These are phyloP conservation scores for Linnaemya tessellans DNA, from an alignment of 2,888 invertebrate species.

Conservation along the genomic window DNA sequence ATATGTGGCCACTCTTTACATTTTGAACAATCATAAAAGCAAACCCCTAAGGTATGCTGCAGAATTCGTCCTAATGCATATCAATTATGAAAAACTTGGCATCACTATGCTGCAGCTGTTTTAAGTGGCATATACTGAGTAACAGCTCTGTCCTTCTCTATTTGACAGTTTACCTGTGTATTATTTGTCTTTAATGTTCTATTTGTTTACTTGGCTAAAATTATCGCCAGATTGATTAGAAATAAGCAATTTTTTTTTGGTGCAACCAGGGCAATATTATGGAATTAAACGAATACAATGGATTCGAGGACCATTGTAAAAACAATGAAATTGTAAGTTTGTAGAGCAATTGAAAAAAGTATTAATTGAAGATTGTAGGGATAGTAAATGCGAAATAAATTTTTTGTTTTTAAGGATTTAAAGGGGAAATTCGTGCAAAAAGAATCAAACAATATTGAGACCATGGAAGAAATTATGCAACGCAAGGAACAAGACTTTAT, in stretches of 20 bases:
- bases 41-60: conserved; percentile 24
- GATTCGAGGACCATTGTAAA: conserved; percentile 64
- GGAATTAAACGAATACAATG: conserved; percentile 70
- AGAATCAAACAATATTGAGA: conserved; percentile 51
- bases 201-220: conserved; percentile 65
- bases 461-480: conserved; percentile 69
- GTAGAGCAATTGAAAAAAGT: not conserved
- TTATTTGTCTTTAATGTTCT: conserved; percentile 56
- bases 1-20: not conserved
- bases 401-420: conserved; percentile 48
- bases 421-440: conserved; percentile 59
- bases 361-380: not conserved
- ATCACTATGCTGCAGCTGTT: too few species aligned
- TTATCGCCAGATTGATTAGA: conserved; percentile 73
- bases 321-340: conserved; percentile 61
- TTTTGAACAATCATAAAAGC: not conserved
- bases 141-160: conserved; percentile 26
- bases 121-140: too few species aligned
- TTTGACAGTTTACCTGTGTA: conserved; percentile 49
- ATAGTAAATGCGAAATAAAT: not conserved
- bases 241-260: conserved; percentile 60
- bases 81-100: conserved; percentile 38
- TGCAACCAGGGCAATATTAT: conserved; percentile 47
- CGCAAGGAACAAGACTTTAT: conserved; percentile 80
- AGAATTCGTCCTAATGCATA: not conserved